A percentile compares a stretch with the other conserved stretches of the same genome.
Conservation (phyloP, 2,113 vertebrate genomes). For the Pheucticus melanocephalus region DNA sequence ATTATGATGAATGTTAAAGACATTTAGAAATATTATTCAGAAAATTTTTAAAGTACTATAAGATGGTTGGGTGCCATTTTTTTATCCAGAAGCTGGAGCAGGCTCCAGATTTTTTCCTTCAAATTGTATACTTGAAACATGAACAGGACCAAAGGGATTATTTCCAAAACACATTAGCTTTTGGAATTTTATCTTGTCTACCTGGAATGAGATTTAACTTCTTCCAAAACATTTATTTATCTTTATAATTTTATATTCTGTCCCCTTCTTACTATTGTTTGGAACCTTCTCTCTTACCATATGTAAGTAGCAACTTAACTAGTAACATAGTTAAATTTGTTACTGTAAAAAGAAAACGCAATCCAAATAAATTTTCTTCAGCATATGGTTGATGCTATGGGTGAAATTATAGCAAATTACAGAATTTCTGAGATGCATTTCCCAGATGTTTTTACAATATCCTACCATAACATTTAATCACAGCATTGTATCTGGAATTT, state of each 20-base stretch:
- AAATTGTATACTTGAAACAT: rapidly evolving
- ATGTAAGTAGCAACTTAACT: background rate
- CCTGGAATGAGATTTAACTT: background rate
- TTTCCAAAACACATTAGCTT: background rate
- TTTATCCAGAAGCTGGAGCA: background rate
- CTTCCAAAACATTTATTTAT: background rate
- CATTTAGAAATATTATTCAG: background rate
- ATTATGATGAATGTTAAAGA: background rate
- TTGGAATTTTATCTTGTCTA: background rate
- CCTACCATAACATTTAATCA: background rate
- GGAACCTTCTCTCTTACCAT: background rate
- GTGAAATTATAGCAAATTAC: background rate
- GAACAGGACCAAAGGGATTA: background rate
- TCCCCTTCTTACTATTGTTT: background rate
- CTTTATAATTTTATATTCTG: background rate
- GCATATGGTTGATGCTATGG: background rate
- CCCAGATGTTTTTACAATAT: background rate
- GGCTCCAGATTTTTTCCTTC: background rate
- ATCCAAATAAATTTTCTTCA: background rate
- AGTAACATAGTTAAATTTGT: background rate
- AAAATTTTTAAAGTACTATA: background rate
- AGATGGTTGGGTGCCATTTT: background rate
- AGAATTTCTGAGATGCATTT: background rate
- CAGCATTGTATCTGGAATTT: background rate
- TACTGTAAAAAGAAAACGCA: background rate